Base-by-base conservation (phyloP, 2,888 invertebrate species). In the Nephrotoma appendiculata region DNA sequence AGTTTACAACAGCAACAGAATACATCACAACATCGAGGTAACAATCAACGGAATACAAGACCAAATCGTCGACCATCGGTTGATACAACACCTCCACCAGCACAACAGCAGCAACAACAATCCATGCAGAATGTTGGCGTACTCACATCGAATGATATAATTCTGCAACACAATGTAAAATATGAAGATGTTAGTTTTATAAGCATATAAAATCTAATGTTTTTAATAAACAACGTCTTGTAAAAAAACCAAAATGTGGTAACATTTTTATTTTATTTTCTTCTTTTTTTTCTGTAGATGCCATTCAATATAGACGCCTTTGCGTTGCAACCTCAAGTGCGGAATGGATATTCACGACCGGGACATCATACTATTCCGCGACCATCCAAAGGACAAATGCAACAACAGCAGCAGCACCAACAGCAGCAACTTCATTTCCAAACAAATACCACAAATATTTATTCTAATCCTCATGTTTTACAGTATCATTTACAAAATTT, bases 51-150 rank as follows among this genome's bases (percentile, higher is more conserved):
- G 71, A 89, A 89, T 71, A 86, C 90, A 9, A 90, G 91, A 86
- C 89, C 90, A 87, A 89, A 90, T 57, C 90, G 92, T 87, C 89
- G 91, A 87, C 91, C 92, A 43, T 91, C 91, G 52, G 89, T 89
- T 45, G 91, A 91, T 88, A 91, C 91, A 87, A 91, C 91, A 45
- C 91, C 91, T 86, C 91, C 91, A 83, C 91, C 91, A 41, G 48
- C 41, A 87, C 85, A 85, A 85, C 43, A 85, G 12, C 84, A 84
- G 6, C 84, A 84, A 15, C 84, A 84, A 42, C 84, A 84, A 41
- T 42, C 86, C 43, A 85, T 88, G 88, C 88, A 88, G 85, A 87
- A 86, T 12, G 87, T 87, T 87, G 86, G 87, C 2, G 48, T 86
- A 12, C 6, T 86, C 19, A 86, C 15, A 42, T 89, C 88, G 88